Evolutionary conservation across 53 echinoderm and acorn worm species (phyloP).

Genomic region (Mesocentrotus franciscanus): DNA sequence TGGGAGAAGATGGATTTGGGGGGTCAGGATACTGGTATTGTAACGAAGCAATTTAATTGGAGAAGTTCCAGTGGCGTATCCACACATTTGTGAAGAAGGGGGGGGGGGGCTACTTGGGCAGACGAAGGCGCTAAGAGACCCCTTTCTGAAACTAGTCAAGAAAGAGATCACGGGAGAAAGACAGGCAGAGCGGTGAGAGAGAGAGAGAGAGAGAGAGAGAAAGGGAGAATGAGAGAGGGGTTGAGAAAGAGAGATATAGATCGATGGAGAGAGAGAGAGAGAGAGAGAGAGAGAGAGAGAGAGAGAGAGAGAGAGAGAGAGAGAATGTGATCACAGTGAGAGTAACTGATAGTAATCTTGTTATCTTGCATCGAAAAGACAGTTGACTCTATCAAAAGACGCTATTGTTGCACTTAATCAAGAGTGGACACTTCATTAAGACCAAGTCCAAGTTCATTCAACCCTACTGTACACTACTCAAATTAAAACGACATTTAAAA

Average conservation of each 20-base stretch:
- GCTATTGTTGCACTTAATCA: not conserved
- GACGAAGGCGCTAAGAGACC: no score
- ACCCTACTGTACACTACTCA: not conserved
- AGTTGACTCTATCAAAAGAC: not conserved
- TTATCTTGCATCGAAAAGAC: not conserved
- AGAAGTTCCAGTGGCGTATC: not conserved
- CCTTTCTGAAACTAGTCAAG: no score
- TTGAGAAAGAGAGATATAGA: no score
- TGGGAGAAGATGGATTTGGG: not conserved
- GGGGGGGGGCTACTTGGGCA: not conserved
- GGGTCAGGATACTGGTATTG: not conserved
- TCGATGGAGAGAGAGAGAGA: not conserved
- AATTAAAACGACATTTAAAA: conserved; percentile 10
- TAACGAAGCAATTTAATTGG: not conserved
- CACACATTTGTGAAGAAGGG: not conserved
- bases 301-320: not conserved
- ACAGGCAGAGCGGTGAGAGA: not conserved
- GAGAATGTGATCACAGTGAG: not conserved
- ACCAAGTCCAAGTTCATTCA: not conserved
- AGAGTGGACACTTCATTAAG: not conserved
- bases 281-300: not conserved
- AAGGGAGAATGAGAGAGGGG: no score
- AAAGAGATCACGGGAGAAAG: not conserved
- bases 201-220: not conserved
- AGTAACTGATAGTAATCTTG: not conserved